A percentile compares a stretch with the other conserved stretches of the same genome.
Evolutionary conservation across 2,113 vertebrate species (phyloP).

Genomic region (Lontra canadensis): DNA sequence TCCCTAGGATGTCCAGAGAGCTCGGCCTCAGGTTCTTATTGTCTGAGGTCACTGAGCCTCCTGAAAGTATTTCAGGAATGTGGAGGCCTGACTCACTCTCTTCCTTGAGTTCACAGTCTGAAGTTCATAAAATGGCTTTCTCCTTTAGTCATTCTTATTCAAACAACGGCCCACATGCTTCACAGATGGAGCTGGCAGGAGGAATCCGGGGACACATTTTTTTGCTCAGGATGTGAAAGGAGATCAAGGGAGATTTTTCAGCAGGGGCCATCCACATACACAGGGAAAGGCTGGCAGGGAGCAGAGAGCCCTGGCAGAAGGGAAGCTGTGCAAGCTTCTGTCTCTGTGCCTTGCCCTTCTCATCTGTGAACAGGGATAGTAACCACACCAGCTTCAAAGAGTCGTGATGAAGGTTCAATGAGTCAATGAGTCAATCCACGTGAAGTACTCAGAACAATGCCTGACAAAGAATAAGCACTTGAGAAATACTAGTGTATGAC

Average conservation of each 20-base stretch:
- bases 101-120: constrained; percentile 75
- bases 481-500: background rate
- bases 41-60: constrained; percentile 76
- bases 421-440: background rate
- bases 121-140: constrained; percentile 71
- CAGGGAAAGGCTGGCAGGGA: background rate
- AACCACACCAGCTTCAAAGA: background rate
- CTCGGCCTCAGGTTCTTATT: constrained; percentile 63
- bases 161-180: constrained; percentile 71
- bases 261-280: background rate
- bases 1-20: constrained; percentile 4
- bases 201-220: constrained; percentile 57
- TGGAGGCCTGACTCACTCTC: constrained; percentile 73
- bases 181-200: constrained; percentile 64
- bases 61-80: constrained; percentile 74
- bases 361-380: background rate
- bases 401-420: background rate
- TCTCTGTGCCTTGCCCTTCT: background rate
- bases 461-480: background rate
- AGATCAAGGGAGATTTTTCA: constrained; percentile 38
- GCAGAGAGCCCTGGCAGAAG: background rate
- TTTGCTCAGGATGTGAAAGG: constrained; percentile 62
- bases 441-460: background rate
- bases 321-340: background rate
- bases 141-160: constrained; percentile 73